A percentile compares a stretch with the other conserved stretches of the same genome.
phyloP scores from a whole-genome alignment of 1,140 invertebrate genomes.

The Drosophila kikkawai region DNA sequence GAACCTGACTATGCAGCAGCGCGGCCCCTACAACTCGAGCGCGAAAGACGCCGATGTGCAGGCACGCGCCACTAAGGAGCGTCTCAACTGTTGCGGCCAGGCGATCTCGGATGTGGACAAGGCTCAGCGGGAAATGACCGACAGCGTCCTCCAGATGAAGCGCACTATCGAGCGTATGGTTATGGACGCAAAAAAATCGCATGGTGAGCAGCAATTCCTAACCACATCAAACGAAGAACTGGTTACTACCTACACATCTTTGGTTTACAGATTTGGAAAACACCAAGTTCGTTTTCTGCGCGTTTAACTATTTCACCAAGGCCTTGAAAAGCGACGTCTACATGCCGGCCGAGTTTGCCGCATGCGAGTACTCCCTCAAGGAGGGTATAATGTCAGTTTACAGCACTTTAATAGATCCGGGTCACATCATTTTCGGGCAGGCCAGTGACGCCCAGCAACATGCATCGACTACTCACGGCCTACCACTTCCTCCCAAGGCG shows the following conservation, averaged over 20 bases:
- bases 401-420: constrained; percentile 70
- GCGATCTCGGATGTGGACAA: constrained; percentile 35
- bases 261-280: constrained; percentile 49
- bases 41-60: constrained; percentile 44
- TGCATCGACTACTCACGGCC: constrained; percentile 48
- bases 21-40: constrained; percentile 37
- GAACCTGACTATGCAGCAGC: constrained; percentile 53
- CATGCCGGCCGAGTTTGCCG: constrained; percentile 73
- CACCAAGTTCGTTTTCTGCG: constrained; percentile 53
- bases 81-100: constrained; percentile 52
- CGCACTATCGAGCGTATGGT: constrained; percentile 61
- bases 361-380: constrained; percentile 64
- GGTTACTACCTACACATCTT: neutral
- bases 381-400: constrained; percentile 55
- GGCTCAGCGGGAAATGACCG: constrained; percentile 22
- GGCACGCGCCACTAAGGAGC: constrained; percentile 7
- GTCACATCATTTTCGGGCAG: constrained; percentile 63
- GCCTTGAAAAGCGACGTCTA: constrained; percentile 45
- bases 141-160: constrained; percentile 49
- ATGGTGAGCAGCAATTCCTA: constrained; percentile 37
- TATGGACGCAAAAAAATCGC: constrained; percentile 12
- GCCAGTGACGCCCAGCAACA: constrained; percentile 59
- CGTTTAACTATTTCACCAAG: constrained; percentile 75
- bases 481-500: constrained; percentile 73
- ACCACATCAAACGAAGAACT: neutral